phyloP scores from a whole-genome alignment of 2,888 invertebrate species.

The Ellobium chinense region DNA sequence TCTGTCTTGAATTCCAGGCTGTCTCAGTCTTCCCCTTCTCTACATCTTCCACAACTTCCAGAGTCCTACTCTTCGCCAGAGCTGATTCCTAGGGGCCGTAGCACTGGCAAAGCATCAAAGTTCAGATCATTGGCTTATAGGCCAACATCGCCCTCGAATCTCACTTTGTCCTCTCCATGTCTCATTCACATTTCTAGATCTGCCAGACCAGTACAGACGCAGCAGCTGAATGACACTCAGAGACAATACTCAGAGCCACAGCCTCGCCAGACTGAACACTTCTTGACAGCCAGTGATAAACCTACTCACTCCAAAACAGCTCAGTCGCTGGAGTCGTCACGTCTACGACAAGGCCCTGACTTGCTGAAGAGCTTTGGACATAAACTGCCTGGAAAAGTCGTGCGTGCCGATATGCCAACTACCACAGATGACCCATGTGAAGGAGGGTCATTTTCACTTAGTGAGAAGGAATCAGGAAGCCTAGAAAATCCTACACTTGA shows the following conservation, averaged over 20 bases:
- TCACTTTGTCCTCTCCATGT: neutral
- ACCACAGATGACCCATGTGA: neutral
- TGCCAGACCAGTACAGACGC: no score
- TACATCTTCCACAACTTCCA: neutral
- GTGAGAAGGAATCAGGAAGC: neutral
- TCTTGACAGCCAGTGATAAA: no score
- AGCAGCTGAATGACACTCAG: no score
- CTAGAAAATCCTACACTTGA: neutral
- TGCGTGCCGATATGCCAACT: neutral
- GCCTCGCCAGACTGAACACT: no score
- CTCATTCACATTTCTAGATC: neutral
- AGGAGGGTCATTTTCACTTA: neutral
- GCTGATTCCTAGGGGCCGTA: no score
- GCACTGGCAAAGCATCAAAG: no score
- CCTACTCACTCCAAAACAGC: no score
- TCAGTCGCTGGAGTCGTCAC: no score
- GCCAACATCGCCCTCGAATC: neutral
- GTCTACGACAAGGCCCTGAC: no score
- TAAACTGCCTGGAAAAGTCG: constrained; percentile 19
- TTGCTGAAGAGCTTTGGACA: no score
- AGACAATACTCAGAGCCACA: no score
- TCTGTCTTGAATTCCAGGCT: neutral
- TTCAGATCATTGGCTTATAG: neutral
- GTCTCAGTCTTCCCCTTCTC: neutral
- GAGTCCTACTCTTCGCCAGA: no score